A percentile compares a stretch with the other conserved stretches of the same genome.
Conservation (phyloP, 92 coral and sea anemone species). For the Paragorgia papillata region DNA sequence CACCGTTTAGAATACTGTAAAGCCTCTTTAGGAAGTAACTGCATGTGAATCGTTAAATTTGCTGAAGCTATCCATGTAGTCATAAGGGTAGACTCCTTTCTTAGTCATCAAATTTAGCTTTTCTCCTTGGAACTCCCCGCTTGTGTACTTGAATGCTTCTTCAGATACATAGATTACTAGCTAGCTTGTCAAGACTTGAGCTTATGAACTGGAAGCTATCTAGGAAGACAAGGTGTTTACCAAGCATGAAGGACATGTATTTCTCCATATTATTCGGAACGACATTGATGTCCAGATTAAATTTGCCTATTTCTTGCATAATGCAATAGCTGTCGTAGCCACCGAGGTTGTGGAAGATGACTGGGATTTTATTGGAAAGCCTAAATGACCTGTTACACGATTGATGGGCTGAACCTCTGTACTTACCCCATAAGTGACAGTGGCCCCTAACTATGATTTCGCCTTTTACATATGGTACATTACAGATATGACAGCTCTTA, state of each 20-base stretch:
- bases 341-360: constrained; percentile 39
- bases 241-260: constrained; percentile 46
- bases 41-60: not conserved
- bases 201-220: constrained; percentile 41
- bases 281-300: constrained; percentile 16
- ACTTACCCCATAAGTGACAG: constrained; percentile 40
- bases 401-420: constrained; percentile 50
- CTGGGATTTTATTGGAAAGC: constrained; percentile 24
- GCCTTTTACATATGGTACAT: constrained; percentile 12
- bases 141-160: constrained; percentile 13
- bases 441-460: constrained; percentile 44
- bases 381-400: constrained; percentile 20
- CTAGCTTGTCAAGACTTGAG: constrained; percentile 11
- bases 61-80: constrained; percentile 20
- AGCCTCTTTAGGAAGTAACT: constrained; percentile 19
- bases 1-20: constrained; percentile 1
- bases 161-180: not conserved
- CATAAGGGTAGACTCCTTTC: constrained; percentile 52
- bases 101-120: constrained; percentile 18
- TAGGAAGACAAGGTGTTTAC: constrained; percentile 5
- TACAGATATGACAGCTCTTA: constrained; percentile 30
- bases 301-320: constrained; percentile 43
- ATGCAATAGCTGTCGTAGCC: constrained; percentile 21
- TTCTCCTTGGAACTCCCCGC: not conserved
- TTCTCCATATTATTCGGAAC: constrained; percentile 42